Evolutionary conservation across 2,113 vertebrate genomes (phyloP).

Genomic region (Sylvia atricapilla): DNA sequence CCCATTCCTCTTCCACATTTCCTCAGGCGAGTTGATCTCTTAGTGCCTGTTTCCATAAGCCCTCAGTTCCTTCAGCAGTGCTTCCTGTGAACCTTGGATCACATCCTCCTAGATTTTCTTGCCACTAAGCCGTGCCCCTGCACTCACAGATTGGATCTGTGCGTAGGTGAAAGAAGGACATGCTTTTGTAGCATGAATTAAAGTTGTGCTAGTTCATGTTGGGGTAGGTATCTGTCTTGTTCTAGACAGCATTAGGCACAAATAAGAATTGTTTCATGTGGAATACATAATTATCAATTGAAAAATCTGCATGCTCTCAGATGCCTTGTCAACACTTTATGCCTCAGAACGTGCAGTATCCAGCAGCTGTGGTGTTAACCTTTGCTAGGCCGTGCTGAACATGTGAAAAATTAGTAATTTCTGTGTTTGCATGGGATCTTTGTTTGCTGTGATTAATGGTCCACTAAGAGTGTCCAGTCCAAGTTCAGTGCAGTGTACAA

Average conservation of each 20-base stretch:
- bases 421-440: constrained; percentile 53
- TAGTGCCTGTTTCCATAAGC: background rate
- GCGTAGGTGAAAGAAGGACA: background rate
- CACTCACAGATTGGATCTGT: background rate
- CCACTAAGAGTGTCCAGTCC: constrained; percentile 25
- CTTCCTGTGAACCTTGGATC: background rate
- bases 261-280: background rate
- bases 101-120: background rate
- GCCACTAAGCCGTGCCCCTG: background rate
- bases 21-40: background rate
- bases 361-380: constrained; percentile 34
- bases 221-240: background rate
- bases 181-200: background rate
- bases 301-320: background rate
- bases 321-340: background rate
- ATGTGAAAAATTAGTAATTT: background rate
- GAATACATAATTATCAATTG: background rate
- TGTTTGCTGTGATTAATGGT: constrained; percentile 57
- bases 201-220: background rate
- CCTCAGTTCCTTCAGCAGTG: background rate
- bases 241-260: background rate
- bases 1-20: background rate
- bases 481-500: constrained; percentile 53
- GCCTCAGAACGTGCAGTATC: background rate
- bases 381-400: constrained; percentile 14